These are phyloP conservation scores for Butorides virescens DNA, from an alignment of 2,113 vertebrate species.

Conservation along the genomic window DNA sequence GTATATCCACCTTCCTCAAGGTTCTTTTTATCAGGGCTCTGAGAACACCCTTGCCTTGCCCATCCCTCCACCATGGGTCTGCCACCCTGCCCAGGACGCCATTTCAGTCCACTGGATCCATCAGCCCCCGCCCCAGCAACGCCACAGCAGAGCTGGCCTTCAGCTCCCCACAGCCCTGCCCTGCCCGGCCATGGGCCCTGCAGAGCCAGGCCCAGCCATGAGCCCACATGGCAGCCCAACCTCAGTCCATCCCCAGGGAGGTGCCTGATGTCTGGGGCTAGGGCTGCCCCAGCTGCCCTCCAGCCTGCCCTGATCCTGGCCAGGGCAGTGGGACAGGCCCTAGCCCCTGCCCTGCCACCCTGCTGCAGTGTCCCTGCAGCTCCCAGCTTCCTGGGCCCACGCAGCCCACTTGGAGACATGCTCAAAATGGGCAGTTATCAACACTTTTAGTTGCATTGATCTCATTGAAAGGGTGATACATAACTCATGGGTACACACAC, in stretches of 20 bases:
- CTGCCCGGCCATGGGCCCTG: too few species aligned
- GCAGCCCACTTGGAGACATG: neutral
- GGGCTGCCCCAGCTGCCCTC: neutral
- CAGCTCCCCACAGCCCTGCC: neutral
- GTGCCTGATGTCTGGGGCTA: rapidly evolving
- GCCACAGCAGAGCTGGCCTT: rapidly evolving
- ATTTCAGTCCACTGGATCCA: neutral
- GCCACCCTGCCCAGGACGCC: too few species aligned
- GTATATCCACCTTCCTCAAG: neutral
- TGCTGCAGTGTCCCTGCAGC: neutral
- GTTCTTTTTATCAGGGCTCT: neutral
- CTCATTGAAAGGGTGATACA: rapidly evolving
- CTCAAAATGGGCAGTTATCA: neutral
- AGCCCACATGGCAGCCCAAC: neutral
- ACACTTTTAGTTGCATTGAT: neutral
- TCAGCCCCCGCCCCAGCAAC: neutral
- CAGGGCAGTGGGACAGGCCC: neutral
- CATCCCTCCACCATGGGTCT: rapidly evolving
- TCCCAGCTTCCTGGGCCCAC: neutral
- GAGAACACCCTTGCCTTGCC: neutral
- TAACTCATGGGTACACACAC: rapidly evolving
- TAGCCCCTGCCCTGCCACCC: rapidly evolving
- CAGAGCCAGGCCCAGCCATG: neutral
- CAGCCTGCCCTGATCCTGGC: neutral
- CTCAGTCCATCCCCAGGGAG: neutral